Conservation (phyloP, 2,888 invertebrate species). For the Tridacna gigas region DNA sequence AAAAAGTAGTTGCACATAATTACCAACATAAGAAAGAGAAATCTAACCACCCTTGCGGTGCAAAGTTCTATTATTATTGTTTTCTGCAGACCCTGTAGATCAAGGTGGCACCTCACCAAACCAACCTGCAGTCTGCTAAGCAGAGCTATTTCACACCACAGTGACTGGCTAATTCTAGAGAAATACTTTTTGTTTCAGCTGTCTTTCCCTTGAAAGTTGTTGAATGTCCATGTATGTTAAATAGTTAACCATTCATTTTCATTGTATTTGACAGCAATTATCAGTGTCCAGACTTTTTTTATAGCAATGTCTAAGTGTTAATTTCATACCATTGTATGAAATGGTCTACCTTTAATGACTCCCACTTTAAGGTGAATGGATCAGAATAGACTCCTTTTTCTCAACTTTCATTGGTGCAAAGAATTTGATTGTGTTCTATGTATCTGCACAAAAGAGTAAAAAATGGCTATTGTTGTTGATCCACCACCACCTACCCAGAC, state of each 20-base stretch:
- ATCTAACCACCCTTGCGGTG: too few relatives aligned
- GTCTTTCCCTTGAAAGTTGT: too few relatives aligned
- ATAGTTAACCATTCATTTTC: background rate
- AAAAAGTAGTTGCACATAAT: too few relatives aligned
- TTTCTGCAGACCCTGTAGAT: too few relatives aligned
- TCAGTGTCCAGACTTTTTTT: slow-evolving; percentile 6
- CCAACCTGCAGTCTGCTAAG: too few relatives aligned
- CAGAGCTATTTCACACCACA: too few relatives aligned
- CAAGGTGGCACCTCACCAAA: too few relatives aligned
- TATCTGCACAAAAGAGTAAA: slow-evolving; percentile 8
- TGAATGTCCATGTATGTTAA: background rate
- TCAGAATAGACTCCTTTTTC: background rate
- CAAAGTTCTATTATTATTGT: too few relatives aligned
- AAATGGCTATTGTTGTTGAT: slow-evolving; percentile 17
- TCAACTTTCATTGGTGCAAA: background rate
- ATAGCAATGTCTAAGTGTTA: background rate
- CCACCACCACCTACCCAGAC: slow-evolving; percentile 19
- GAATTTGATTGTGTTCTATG: slow-evolving; percentile 4
- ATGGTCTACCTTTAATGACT: background rate
- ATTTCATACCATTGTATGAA: slow-evolving; percentile 1
- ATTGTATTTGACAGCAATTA: slow-evolving; percentile 1
- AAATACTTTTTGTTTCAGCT: too few relatives aligned
- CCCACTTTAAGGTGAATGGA: background rate
- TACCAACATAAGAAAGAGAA: too few relatives aligned
- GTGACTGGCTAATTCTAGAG: too few relatives aligned